Evolutionary conservation across 2,888 invertebrate genomes (phyloP).

Genomic region (Mactromeris polynyma): DNA sequence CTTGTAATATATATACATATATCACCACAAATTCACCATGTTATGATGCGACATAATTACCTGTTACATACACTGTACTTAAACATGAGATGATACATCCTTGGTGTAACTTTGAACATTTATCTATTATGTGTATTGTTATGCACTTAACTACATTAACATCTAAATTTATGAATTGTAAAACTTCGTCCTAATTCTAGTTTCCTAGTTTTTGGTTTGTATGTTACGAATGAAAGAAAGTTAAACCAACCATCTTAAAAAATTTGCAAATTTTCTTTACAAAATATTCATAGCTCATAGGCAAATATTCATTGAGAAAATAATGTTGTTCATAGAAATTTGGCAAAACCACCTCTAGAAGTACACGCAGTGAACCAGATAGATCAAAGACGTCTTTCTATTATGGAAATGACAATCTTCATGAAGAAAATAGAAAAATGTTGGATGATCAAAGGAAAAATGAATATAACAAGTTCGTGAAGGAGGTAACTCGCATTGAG

Average conservation of each 20-base stretch:
- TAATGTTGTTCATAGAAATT: conserved; percentile 40
- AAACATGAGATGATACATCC: no score
- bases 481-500: conserved; percentile 57
- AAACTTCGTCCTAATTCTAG: no score
- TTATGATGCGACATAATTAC: not conserved
- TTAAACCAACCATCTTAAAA: no score
- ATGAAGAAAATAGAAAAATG: conserved; percentile 52
- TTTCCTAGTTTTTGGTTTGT: no score
- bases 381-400: conserved; percentile 53
- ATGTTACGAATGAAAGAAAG: no score
- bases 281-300: no score
- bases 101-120: not conserved
- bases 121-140: not conserved
- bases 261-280: no score
- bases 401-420: conserved; percentile 55
- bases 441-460: conserved; percentile 55
- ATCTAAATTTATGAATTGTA: no score
- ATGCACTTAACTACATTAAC: no score
- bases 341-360: conserved; percentile 20
- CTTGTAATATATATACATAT: not conserved
- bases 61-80: no score
- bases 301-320: not conserved
- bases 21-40: not conserved
- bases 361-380: conserved; percentile 59
- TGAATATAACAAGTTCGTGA: conserved; percentile 60